A percentile compares a stretch with the other conserved stretches of the same genome.
These are phyloP conservation scores for Agonopterix subpropinquella DNA, from an alignment of 2,888 invertebrate species.

Conservation along the genomic window DNA sequence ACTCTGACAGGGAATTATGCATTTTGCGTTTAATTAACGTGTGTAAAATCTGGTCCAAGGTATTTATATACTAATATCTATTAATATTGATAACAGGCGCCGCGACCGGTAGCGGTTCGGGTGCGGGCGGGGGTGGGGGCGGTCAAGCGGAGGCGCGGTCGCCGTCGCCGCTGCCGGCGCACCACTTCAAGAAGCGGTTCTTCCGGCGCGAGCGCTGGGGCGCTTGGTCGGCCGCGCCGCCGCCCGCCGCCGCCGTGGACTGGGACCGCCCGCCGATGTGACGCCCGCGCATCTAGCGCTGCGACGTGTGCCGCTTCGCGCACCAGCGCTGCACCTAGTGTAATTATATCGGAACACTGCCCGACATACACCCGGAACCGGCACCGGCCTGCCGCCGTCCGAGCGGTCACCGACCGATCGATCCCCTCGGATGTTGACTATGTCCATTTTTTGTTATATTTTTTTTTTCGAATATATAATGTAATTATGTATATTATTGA, in stretches of 20 bases:
- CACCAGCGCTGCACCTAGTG: conserved; percentile 19
- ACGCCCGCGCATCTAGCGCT: conserved; percentile 46
- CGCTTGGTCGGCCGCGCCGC: conserved; percentile 63
- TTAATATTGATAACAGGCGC: no score
- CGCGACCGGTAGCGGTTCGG: not conserved
- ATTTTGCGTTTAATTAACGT: no score
- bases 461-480: conserved; percentile 69
- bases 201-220: conserved; percentile 85
- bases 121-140: conserved; percentile 41
- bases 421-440: conserved; percentile 31
- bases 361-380: conserved; percentile 8
- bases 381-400: conserved; percentile 10
- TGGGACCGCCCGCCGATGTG: conserved; percentile 72
- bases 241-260: conserved; percentile 54
- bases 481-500: conserved; percentile 75
- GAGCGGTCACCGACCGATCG: conserved; percentile 8
- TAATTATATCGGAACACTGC: conserved; percentile 20
- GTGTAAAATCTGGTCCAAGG: no score
- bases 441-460: conserved; percentile 51
- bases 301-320: conserved; percentile 21
- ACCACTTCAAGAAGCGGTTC: conserved; percentile 90
- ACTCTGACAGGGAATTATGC: no score
- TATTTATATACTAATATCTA: no score
- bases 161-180: conserved; percentile 51
- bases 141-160: conserved; percentile 38